A percentile compares a stretch with the other conserved stretches of the same genome.
phyloP scores from a whole-genome alignment of 2,113 vertebrate genomes.

The Phylloscopus trochilus region DNA sequence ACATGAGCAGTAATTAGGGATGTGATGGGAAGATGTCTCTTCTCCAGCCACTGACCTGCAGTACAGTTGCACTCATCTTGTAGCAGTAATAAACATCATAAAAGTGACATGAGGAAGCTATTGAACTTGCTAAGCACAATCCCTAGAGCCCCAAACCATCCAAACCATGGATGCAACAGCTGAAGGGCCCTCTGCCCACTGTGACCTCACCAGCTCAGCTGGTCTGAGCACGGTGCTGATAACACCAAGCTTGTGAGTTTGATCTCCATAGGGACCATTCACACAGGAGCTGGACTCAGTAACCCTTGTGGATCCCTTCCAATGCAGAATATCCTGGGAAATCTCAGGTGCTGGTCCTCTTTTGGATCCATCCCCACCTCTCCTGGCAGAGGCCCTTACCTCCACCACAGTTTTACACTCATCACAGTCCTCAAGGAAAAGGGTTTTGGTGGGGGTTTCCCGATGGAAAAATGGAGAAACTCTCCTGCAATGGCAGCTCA shows the following conservation, averaged over 20 bases:
- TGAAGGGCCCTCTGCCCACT: not conserved
- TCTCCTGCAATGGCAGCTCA: not conserved
- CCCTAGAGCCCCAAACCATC: not conserved
- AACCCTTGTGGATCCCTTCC: not conserved
- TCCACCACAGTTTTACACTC: not conserved
- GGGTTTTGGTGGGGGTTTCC: not conserved
- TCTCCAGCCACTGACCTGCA: not conserved
- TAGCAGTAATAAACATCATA: not conserved
- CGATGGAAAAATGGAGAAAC: not conserved
- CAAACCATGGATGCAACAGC: not conserved
- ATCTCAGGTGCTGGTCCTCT: not conserved
- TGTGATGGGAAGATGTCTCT: not conserved
- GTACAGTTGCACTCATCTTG: not conserved
- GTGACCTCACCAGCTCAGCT: not conserved
- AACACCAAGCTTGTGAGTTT: not conserved
- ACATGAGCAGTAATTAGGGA: not conserved
- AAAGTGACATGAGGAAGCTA: fast-evolving
- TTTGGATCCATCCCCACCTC: not conserved
- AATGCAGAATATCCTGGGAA: not conserved
- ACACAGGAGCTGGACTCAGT: fast-evolving
- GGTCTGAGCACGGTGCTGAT: not conserved
- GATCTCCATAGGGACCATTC: not conserved
- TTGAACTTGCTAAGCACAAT: not conserved
- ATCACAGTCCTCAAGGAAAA: not conserved
- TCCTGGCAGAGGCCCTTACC: not conserved